Base-by-base conservation (phyloP, 2,113 vertebrate genomes). In the Ochotona curzoniae region DNA sequence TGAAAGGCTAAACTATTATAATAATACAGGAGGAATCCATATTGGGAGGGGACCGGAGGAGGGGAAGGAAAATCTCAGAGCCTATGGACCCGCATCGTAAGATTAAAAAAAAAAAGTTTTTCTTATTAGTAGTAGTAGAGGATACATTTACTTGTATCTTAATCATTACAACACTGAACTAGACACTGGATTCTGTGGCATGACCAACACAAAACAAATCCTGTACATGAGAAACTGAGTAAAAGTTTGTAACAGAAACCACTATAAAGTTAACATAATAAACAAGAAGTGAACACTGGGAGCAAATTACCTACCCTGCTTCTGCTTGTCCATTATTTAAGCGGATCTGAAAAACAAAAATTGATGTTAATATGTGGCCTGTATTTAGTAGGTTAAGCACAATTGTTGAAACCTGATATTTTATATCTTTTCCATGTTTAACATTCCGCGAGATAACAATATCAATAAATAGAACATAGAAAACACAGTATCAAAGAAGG, bases 311-410 rank as follows among this genome's bases (percentile, higher is more conserved):
- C 95, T 96, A 96, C 91, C 32, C 49, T 85, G 81, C 44, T 80
- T 88, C 49, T 85, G 81, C 44, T 80, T 88, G 32, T 96, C 85
- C 94, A 95, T 95, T 87, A 54, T 67, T 89, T 89, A 83, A 63
- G 44, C 0, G 35, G 75, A 69, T 90, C 95, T 96, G 93, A 69
- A 96, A 96, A 93, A 86, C 21, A 90, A 93, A 66, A 80, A 1
- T 21, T 69, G 57, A 10, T 11, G 47, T 93, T 92, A 94, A 28
- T n/a, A 35, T 3, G 30, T 57, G 21, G 11, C 61, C 14, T 63
- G 21, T 4, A 91, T 54, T 67, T 63, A 54, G 60, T n/a, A 80
- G 17, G 26, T 35, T 23, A 76, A 71, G 81, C 87, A 32, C 73
- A 28, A 91, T n/a, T 15, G 9, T 1, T 88, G 28, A 75, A 70